These are phyloP conservation scores for Oithona nana DNA, from an alignment of 2,888 invertebrate genomes.

Conservation along the genomic window DNA sequence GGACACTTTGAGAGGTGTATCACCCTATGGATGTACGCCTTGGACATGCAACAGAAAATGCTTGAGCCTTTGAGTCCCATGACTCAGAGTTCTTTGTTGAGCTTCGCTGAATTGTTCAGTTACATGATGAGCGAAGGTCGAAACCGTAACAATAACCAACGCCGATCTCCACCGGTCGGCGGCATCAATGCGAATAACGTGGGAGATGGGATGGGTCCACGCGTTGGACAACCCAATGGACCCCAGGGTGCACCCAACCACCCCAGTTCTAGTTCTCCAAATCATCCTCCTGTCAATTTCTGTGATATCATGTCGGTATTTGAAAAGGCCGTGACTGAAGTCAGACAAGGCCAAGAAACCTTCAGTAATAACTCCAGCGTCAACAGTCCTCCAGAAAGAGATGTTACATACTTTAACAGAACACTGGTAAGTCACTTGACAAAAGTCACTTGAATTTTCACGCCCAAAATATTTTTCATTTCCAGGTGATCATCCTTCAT, in stretches of 20 bases:
- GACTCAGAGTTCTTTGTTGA: slow-evolving; percentile 81
- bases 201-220: not conserved
- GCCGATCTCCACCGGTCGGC: not conserved
- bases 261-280: not conserved
- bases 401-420: slow-evolving; percentile 56
- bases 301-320: slow-evolving; percentile 18
- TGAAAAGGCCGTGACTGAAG: slow-evolving; percentile 13
- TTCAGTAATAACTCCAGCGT: not conserved
- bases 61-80: slow-evolving; percentile 78
- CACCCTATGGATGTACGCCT: slow-evolving; percentile 84
- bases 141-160: not conserved
- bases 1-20: slow-evolving; percentile 76
- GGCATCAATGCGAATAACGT: not conserved
- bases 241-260: not conserved
- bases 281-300: slow-evolving; percentile 12
- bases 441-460: not conserved
- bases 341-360: not conserved
- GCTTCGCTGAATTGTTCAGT: slow-evolving; percentile 81
- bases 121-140: slow-evolving; percentile 66
- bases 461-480: not conserved
- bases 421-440: slow-evolving; percentile 40
- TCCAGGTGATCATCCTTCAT: slow-evolving; percentile 49
- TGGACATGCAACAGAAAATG: slow-evolving; percentile 85
- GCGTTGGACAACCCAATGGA: no score
- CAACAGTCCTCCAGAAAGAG: slow-evolving; percentile 38